A percentile compares a stretch with the other conserved stretches of the same genome.
phyloP scores from a whole-genome alignment of 1,140 invertebrate species.

The Tetraneura akinire region DNA sequence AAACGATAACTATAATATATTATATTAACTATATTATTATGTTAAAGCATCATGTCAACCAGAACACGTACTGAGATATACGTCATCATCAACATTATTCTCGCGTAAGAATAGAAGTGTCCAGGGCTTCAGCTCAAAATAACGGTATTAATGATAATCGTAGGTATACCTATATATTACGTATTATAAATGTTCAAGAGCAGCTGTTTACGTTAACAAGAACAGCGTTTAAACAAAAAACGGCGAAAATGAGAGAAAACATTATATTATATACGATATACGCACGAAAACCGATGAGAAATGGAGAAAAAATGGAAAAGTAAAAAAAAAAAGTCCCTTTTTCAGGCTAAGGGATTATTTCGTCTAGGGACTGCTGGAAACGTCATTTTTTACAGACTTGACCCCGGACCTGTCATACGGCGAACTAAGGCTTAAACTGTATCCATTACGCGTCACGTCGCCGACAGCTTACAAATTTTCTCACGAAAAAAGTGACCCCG shows the following conservation, averaged over 20 bases:
- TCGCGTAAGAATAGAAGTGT: too few species aligned
- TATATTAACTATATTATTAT: too few species aligned
- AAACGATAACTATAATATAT: too few species aligned
- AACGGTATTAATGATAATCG: background rate
- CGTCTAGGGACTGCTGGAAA: background rate
- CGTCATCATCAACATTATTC: too few species aligned
- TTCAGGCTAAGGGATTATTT: constrained; percentile 32
- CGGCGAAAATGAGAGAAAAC: constrained; percentile 8
- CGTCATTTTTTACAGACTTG: constrained; percentile 48
- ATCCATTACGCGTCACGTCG: constrained; percentile 49
- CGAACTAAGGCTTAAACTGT: constrained; percentile 28
- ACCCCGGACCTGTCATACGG: constrained; percentile 42
- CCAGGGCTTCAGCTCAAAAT: too few species aligned
- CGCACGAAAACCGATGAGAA: too few species aligned
- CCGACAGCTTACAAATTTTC: constrained; percentile 49
- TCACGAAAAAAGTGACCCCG: constrained; percentile 34
- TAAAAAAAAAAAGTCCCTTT: constrained; percentile 11
- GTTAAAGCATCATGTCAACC: too few species aligned
- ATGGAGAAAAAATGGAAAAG: background rate
- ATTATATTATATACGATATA: background rate
- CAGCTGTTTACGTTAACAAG: constrained; percentile 15
- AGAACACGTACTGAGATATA: too few species aligned
- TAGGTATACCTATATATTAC: too few species aligned
- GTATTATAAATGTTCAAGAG: background rate
- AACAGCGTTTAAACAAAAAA: constrained; percentile 30